Conservation (phyloP, 1,140 invertebrate genomes). For the Cepaea nemoralis region DNA sequence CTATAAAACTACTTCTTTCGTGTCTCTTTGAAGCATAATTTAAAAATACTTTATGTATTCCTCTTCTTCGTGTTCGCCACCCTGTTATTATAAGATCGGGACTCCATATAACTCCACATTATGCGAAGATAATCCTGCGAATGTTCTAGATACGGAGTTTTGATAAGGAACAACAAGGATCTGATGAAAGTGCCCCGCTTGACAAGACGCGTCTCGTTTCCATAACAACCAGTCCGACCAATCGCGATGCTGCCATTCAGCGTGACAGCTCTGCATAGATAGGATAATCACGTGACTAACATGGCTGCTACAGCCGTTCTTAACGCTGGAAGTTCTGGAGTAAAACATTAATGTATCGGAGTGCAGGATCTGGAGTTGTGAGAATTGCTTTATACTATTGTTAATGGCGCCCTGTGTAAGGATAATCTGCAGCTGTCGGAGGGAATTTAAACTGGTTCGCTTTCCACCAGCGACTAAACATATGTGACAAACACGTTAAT, state of each 20-base stretch:
- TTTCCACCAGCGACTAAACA: not conserved
- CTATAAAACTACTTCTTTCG: too few relatives aligned
- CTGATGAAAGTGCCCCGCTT: not conserved
- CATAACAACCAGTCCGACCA: constrained; percentile 15
- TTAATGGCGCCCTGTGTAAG: not conserved
- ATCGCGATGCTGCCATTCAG: constrained; percentile 8
- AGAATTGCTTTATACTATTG: not conserved
- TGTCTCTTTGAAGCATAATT: too few relatives aligned
- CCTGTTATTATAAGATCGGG: not conserved
- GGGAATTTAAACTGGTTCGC: too few relatives aligned
- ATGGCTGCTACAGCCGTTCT: not conserved
- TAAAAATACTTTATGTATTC: too few relatives aligned
- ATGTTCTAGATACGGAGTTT: not conserved
- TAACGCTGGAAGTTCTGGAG: not conserved
- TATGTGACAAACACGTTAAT: not conserved
- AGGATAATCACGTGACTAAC: constrained; percentile 14
- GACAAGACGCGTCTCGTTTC: constrained; percentile 9
- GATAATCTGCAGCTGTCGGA: not conserved
- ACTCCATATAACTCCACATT: not conserved
- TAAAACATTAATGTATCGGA: constrained; percentile 11
- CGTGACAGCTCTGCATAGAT: not conserved
- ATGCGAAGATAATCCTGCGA: not conserved
- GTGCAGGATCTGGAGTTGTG: not conserved
- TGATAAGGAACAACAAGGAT: not conserved
- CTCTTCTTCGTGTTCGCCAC: not conserved